Percentiles rank a stretch among this genome's conserved stretches.
phyloP scores from a whole-genome alignment of 2,888 invertebrate genomes.

The Scrobipalpa atriplicella region DNA sequence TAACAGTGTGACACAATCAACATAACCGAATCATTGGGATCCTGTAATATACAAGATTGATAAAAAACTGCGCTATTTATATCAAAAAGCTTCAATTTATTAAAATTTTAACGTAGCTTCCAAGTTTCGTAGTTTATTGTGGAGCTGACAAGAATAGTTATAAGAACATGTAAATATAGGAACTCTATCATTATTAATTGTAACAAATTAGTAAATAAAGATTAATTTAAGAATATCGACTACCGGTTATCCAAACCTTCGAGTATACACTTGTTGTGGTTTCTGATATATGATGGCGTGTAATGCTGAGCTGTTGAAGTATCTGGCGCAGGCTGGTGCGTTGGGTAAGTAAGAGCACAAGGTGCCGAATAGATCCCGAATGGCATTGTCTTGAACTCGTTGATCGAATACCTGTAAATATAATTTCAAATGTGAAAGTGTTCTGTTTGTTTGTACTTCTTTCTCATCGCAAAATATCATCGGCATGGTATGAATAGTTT shows the following conservation, averaged over 20 bases:
- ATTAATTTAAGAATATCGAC: neutral
- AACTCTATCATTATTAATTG: neutral
- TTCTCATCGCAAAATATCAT: no score
- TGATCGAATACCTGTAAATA: constrained; percentile 62
- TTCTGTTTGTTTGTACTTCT: no score
- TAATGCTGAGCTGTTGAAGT: constrained; percentile 54
- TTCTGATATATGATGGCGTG: neutral
- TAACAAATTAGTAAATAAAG: constrained; percentile 7
- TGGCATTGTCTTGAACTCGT: constrained; percentile 54
- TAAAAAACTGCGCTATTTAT: neutral
- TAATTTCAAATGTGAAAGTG: no score
- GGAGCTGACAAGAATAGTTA: neutral
- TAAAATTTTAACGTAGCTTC: constrained; percentile 2
- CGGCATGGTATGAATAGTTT: no score
- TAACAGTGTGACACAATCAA: no score
- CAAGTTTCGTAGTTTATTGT: constrained; percentile 12
- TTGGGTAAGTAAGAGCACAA: constrained; percentile 53
- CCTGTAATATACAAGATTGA: neutral
- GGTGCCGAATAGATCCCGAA: constrained; percentile 53
- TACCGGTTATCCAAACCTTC: neutral
- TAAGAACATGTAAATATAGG: constrained; percentile 9
- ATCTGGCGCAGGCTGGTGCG: constrained; percentile 48
- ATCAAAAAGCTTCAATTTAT: neutral
- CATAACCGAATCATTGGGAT: no score
- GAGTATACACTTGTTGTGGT: neutral